A percentile compares a stretch with the other conserved stretches of the same genome.
Conservation (phyloP, 2,888 invertebrate genomes). For the Cerastis leucographa region DNA sequence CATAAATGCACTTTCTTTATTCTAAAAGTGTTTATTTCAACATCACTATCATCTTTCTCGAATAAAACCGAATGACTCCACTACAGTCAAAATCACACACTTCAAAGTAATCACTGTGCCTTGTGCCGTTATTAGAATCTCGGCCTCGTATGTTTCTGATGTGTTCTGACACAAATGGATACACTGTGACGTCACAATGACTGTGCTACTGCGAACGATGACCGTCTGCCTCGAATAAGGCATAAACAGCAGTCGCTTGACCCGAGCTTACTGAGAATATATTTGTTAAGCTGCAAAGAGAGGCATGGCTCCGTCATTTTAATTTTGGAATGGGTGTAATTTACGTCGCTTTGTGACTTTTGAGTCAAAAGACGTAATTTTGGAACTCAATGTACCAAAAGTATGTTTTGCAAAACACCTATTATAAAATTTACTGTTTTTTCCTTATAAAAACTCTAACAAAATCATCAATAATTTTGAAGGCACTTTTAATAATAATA, state of each 20-base stretch:
- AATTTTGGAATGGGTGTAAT: not conserved
- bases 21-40: not conserved
- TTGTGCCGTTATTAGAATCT: constrained; percentile 50
- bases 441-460: not conserved
- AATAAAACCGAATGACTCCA: constrained; percentile 28
- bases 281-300: not conserved
- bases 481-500: too few species aligned
- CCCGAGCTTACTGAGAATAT: constrained; percentile 5
- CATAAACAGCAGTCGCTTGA: constrained; percentile 31
- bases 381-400: not conserved
- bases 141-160: constrained; percentile 57
- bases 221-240: constrained; percentile 30
- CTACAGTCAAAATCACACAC: constrained; percentile 49
- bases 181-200: constrained; percentile 30
- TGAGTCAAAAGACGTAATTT: not conserved
- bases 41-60: not conserved
- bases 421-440: not conserved
- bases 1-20: not conserved
- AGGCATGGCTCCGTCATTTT: not conserved
- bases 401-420: not conserved
- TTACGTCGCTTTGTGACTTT: not conserved
- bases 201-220: constrained; percentile 44
- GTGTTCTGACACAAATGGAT: constrained; percentile 53
- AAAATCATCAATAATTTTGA: not conserved
- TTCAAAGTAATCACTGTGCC: constrained; percentile 38